Evolutionary conservation across 2,797 vertebrate genomes (phyloP).

Genomic region (Tympanoctomys barrerae): DNA sequence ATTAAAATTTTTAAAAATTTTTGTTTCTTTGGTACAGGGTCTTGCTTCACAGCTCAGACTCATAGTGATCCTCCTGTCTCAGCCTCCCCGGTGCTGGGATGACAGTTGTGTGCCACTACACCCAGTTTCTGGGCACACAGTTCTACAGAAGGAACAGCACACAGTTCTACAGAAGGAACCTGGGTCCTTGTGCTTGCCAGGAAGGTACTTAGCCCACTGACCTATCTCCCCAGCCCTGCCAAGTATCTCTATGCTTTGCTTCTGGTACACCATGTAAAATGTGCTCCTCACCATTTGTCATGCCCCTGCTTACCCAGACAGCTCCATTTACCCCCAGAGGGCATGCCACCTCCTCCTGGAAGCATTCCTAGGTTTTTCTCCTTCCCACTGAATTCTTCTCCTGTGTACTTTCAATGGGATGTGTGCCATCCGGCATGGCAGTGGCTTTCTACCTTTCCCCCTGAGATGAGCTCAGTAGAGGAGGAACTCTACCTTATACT

Average conservation of each 20-base stretch:
- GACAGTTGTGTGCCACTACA: too few relatives aligned
- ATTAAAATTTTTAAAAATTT: too few relatives aligned
- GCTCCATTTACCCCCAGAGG: background rate
- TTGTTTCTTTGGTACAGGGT: too few relatives aligned
- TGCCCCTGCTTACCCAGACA: background rate
- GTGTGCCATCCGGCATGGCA: background rate
- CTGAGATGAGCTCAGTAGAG: background rate
- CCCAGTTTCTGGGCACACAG: too few relatives aligned
- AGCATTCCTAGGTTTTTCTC: background rate
- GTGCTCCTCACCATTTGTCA: background rate
- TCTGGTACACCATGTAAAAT: background rate
- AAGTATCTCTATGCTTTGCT: background rate
- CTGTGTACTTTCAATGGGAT: background rate
- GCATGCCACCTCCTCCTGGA: background rate
- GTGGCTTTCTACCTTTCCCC: background rate
- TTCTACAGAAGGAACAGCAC: too few relatives aligned
- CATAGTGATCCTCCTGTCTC: too few relatives aligned
- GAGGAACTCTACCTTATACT: background rate
- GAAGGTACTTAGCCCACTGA: too few relatives aligned
- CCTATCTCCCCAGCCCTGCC: too few relatives aligned
- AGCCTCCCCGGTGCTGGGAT: too few relatives aligned
- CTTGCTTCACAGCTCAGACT: too few relatives aligned
- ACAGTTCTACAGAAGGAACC: too few relatives aligned
- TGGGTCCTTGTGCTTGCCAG: too few relatives aligned
- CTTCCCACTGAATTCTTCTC: background rate